phyloP scores from a whole-genome alignment of 2,888 invertebrate species.

The Galeopsomyia nigrocyanea region DNA sequence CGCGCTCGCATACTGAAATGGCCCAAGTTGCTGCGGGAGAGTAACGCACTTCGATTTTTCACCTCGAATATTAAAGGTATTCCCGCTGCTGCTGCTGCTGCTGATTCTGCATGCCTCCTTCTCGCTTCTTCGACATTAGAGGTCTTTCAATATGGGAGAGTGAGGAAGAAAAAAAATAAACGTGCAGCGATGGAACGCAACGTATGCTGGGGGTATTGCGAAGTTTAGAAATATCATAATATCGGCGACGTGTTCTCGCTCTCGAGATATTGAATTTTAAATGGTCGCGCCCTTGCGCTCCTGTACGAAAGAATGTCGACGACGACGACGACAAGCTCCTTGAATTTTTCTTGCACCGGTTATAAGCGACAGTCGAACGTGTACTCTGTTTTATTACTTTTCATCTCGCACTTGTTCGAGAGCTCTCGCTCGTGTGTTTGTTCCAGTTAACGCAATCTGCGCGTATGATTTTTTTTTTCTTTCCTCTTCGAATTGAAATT shows the following conservation, averaged over 20 bases:
- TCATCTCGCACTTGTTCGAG: no score
- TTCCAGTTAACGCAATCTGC: no score
- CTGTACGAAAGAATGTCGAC: constrained; percentile 19
- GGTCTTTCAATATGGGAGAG: constrained; percentile 39
- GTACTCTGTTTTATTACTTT: no score
- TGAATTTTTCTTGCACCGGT: constrained; percentile 17
- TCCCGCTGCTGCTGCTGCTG: no score
- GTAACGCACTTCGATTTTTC: constrained; percentile 27
- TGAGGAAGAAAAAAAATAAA: no score
- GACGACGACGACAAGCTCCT: constrained; percentile 4
- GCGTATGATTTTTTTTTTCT: no score
- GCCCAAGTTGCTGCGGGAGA: background rate
- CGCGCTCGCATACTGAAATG: background rate
- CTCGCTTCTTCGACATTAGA: constrained; percentile 31
- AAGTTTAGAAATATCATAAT: constrained; percentile 60
- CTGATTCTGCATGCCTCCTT: background rate
- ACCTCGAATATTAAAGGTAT: constrained; percentile 42
- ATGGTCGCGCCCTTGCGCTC: constrained; percentile 18
- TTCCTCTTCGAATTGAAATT: no score
- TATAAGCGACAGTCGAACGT: no score
- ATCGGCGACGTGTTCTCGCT: constrained; percentile 57
- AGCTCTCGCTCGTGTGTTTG: no score
- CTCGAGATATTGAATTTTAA: constrained; percentile 61
- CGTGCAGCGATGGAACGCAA: constrained; percentile 23
- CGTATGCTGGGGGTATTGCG: constrained; percentile 55